Base-by-base conservation (phyloP, 2,113 vertebrate genomes). In the Andinoacara biseriatus region DNA sequence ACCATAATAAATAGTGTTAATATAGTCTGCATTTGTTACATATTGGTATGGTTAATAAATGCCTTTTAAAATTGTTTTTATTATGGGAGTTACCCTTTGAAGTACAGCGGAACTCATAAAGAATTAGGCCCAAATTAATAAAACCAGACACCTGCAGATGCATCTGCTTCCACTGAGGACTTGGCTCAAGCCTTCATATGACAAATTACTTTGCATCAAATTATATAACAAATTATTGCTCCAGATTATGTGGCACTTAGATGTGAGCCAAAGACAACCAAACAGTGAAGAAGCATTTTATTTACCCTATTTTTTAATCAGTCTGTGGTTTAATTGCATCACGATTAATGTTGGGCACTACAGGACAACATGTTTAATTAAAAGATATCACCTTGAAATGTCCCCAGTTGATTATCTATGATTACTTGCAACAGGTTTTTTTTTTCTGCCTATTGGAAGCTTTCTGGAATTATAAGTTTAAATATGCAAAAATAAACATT, bases 141-240 rank as follows among this genome's bases (percentile, higher is more conserved):
- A 56, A 79, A 62, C 2, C 4, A 20, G 20, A 52, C 78, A 79
- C 67, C 61, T 76, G 81, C 87, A 67, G 81, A 76, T 54, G 52
- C 67, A 58, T 65, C 57, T 88, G 82, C 58, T 80, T 75, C 75
- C 10, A 1, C 61, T 17, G 26, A 81, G 74, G 40, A 76, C 75
- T 78, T 58, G 86, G 63, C 74, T 81, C 58, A 3, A 24, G 22
- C 24, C 8, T 59, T 18, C 11, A 6, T 54, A 3, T 3, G 79
- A 87, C 62, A 67, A 78, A 85, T 80, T n/a, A 46, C 63, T 14
- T 38, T 56, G 43, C 61, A 58, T 10, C 11, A 67, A 56, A 67
- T 72, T 24, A 65, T 46, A 62, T 29, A 10, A 72, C n/a, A 76
- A 62, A 72, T 78, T 20, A 74, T 83, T 54, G 60, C 85, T 61